A percentile compares a stretch with the other conserved stretches of the same genome.
These are phyloP conservation scores for Polydrusus pterygomalis DNA, from an alignment of 2,888 invertebrate genomes.

Conservation along the genomic window DNA sequence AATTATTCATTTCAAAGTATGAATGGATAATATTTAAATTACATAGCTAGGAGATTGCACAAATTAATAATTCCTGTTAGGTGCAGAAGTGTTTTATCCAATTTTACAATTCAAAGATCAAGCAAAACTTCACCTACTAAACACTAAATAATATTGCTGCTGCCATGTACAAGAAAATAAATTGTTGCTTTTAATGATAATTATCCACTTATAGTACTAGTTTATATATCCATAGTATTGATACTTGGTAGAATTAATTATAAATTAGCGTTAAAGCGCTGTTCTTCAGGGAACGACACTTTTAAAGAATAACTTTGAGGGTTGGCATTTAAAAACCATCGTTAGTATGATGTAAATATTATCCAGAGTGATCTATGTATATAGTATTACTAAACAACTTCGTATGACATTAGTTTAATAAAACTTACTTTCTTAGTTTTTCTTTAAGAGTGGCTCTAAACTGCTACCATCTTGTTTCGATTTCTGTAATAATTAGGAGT, in stretches of 20 bases:
- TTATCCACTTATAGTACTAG: constrained; percentile 32
- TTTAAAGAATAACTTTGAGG: constrained; percentile 36
- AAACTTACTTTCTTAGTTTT: constrained; percentile 11
- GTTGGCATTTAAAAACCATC: constrained; percentile 2
- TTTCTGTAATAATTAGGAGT: constrained; percentile 29
- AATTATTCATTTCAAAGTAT: not conserved
- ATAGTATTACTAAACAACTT: constrained; percentile 40
- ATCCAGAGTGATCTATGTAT: constrained; percentile 41
- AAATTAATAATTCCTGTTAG: not conserved
- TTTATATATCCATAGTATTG: constrained; percentile 34
- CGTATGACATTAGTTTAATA: constrained; percentile 27
- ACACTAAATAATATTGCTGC: constrained; percentile 1
- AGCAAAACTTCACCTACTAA: not conserved
- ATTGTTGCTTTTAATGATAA: constrained; percentile 26
- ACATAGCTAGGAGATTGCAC: not conserved
- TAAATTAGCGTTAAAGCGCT: constrained; percentile 20
- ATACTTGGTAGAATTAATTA: constrained; percentile 36
- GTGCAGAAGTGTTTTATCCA: not conserved
- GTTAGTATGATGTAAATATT: constrained; percentile 43
- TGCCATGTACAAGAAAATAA: constrained; percentile 30
- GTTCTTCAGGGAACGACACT: constrained; percentile 39
- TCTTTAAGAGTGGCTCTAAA: constrained; percentile 42
- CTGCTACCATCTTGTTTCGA: constrained; percentile 31
- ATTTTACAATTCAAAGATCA: not conserved
- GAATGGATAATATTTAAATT: constrained; percentile 25